Percentiles rank a stretch among this genome's conserved stretches.
These are phyloP conservation scores for Phengaris arion DNA, from an alignment of 2,888 invertebrate genomes.

Conservation along the genomic window DNA sequence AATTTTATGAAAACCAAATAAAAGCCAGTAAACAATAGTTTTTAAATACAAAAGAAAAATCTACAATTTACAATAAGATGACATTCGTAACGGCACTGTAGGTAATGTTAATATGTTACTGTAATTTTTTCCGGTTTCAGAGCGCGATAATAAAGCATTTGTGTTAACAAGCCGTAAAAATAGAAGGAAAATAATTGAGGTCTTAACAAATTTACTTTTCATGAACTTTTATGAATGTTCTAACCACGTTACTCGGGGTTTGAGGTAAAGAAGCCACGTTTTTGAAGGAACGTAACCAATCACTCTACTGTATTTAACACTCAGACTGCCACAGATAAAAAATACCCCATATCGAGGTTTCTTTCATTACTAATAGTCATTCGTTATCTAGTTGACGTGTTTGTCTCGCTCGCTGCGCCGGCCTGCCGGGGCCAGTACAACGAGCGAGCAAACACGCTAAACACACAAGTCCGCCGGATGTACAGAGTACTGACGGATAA, in stretches of 20 bases:
- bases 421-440: neutral
- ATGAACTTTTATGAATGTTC: neutral
- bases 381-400: constrained; percentile 1
- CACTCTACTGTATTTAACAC: neutral
- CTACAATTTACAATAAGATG: constrained; percentile 14
- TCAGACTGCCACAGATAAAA: neutral
- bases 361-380: constrained; percentile 6
- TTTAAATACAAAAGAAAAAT: constrained; percentile 11
- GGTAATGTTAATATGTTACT: constrained; percentile 8
- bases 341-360: neutral
- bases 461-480: constrained; percentile 45
- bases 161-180: constrained; percentile 16
- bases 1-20: neutral
- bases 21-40: neutral
- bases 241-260: no score
- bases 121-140: constrained; percentile 5
- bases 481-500: constrained; percentile 34
- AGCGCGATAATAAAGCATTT: constrained; percentile 14
- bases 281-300: neutral
- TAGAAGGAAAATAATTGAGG: neutral
- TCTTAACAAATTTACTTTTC: neutral
- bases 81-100: constrained; percentile 3
- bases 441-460: constrained; percentile 27
- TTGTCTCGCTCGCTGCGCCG: neutral
- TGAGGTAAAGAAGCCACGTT: no score